phyloP scores from a whole-genome alignment of 2,113 vertebrate genomes.

The Mobula birostris region DNA sequence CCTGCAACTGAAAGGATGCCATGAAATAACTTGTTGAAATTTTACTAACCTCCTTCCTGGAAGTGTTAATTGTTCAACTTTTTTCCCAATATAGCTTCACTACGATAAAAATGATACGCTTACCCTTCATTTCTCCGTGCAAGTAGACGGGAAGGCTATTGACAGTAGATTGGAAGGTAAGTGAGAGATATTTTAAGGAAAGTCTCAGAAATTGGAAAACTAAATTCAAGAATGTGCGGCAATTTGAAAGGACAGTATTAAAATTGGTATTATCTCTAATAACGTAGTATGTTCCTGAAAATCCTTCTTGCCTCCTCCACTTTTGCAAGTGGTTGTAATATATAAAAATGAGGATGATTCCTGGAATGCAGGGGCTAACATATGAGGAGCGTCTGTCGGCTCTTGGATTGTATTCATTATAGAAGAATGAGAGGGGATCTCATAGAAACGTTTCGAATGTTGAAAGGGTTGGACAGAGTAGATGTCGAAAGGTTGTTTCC shows the following conservation, averaged over 20 bases:
- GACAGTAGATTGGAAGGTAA: slow-evolving; percentile 87
- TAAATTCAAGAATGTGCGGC: not conserved
- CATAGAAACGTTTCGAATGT: too few species aligned
- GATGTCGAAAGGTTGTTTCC: too few species aligned
- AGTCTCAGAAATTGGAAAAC: not conserved
- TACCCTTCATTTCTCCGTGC: slow-evolving; percentile 73
- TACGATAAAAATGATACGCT: slow-evolving; percentile 71
- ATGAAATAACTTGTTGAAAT: not conserved
- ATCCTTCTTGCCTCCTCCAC: not conserved
- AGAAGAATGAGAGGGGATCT: too few species aligned
- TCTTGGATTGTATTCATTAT: too few species aligned
- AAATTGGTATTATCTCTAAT: not conserved
- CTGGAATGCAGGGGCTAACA: too few species aligned
- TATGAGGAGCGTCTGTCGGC: too few species aligned
- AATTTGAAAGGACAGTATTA: not conserved
- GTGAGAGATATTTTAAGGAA: slow-evolving; percentile 39
- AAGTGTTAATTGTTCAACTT: not conserved
- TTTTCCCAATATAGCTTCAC: slow-evolving; percentile 59
- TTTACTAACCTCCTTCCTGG: not conserved
- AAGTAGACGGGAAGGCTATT: slow-evolving; percentile 63
- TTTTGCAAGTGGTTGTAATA: not conserved
- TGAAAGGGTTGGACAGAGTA: too few species aligned
- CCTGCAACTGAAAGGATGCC: not conserved
- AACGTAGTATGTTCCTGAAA: not conserved
- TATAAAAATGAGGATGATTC: not conserved